Evolutionary conservation across 2,888 invertebrate species (phyloP).

Genomic region (Pycnomerus fuliginosus): DNA sequence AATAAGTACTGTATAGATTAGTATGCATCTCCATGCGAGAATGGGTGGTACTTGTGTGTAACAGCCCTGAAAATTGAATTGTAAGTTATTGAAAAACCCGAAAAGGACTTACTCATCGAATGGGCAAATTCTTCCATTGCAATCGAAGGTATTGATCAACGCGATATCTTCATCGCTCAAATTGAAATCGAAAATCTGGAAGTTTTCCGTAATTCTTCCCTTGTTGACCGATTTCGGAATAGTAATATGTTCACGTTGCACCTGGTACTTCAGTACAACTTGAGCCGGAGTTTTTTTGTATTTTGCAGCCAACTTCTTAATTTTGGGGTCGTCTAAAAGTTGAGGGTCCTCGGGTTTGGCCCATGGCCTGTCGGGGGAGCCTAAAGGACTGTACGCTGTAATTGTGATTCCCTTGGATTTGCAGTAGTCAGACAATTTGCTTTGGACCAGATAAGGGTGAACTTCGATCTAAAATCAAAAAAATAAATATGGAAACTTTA

Average conservation of each 20-base stretch:
- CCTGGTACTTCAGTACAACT: conserved; percentile 63
- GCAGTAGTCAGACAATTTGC: conserved; percentile 68
- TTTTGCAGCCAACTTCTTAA: conserved; percentile 62
- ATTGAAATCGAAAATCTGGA: conserved; percentile 74
- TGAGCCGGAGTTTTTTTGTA: conserved; percentile 71
- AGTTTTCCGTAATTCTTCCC: conserved; percentile 67
- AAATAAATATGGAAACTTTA: background rate
- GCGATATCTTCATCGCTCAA: conserved; percentile 66
- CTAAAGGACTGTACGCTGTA: conserved; percentile 83
- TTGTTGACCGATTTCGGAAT: conserved; percentile 84
- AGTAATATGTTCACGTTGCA: conserved; percentile 62
- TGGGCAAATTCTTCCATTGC: conserved; percentile 61
- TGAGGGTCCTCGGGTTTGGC: conserved; percentile 72
- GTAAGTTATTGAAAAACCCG: background rate
- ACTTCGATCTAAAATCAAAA: conserved; percentile 65
- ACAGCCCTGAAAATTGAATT: conserved; percentile 6
- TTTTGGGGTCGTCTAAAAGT: conserved; percentile 72
- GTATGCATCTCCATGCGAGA: no score
- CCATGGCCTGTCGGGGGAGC: conserved; percentile 81
- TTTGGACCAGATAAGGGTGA: conserved; percentile 77
- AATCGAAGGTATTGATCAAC: conserved; percentile 68
- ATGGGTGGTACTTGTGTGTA: conserved; percentile 1
- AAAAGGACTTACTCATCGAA: conserved; percentile 22
- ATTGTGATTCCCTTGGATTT: conserved; percentile 64
- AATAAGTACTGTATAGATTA: no score